phyloP scores from a whole-genome alignment of 2,888 invertebrate species.

The Catocala nupta region DNA sequence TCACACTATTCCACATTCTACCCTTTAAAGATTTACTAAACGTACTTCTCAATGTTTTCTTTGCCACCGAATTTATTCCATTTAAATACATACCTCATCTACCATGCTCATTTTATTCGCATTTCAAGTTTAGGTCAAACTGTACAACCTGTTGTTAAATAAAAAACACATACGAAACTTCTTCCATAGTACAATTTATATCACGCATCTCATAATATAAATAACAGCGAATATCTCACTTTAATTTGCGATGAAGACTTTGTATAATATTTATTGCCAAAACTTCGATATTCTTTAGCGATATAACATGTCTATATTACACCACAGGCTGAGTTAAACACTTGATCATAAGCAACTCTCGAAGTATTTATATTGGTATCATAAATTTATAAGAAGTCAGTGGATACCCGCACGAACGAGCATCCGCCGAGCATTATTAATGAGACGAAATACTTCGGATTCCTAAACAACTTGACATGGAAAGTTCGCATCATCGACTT shows the following conservation, averaged over 20 bases:
- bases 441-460: slow-evolving; percentile 67
- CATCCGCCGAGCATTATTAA: slow-evolving; percentile 72
- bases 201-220: slow-evolving; percentile 25
- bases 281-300: slow-evolving; percentile 40
- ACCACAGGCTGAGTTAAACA: slow-evolving; percentile 52
- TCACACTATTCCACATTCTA: too few relatives aligned
- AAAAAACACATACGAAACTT: too few relatives aligned
- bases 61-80: too few relatives aligned
- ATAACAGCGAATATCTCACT: slow-evolving; percentile 29
- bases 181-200: slow-evolving; percentile 31
- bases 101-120: too few relatives aligned
- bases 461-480: slow-evolving; percentile 68
- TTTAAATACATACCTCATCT: too few relatives aligned
- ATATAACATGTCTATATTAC: slow-evolving; percentile 47
- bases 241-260: slow-evolving; percentile 44
- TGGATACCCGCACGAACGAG: slow-evolving; percentile 67
- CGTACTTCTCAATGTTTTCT: too few relatives aligned
- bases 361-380: slow-evolving; percentile 82
- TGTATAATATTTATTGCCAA: slow-evolving; percentile 38
- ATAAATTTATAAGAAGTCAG: slow-evolving; percentile 79
- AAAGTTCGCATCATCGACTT: slow-evolving; percentile 54
- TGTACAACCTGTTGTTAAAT: too few relatives aligned
- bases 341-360: slow-evolving; percentile 67
- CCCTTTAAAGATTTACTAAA: too few relatives aligned
- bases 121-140: too few relatives aligned